Evolutionary conservation across 2,888 invertebrate species (phyloP).

Genomic region (Taphrorychus bicolor): DNA sequence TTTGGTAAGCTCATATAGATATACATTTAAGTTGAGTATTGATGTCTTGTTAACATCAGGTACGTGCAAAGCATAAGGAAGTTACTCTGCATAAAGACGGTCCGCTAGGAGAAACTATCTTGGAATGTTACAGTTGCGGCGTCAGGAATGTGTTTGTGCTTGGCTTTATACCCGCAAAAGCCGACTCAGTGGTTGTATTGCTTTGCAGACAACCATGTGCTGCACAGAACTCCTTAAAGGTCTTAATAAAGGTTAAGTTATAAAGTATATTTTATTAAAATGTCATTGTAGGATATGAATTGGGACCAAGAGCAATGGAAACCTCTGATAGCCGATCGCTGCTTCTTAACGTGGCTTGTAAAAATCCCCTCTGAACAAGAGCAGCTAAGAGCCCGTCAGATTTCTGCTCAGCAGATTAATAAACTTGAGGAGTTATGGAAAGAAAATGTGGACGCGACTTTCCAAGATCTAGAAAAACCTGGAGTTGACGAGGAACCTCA

Average conservation of each 20-base stretch:
- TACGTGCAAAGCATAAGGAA: slow-evolving; percentile 97
- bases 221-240: slow-evolving; percentile 91
- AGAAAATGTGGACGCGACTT: slow-evolving; percentile 96
- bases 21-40: background rate
- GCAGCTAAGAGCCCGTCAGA: slow-evolving; percentile 93
- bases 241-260: slow-evolving; percentile 34
- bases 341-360: slow-evolving; percentile 96
- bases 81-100: slow-evolving; percentile 97
- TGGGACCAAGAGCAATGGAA: slow-evolving; percentile 99
- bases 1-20: slow-evolving; percentile 67
- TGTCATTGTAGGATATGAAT: slow-evolving; percentile 80
- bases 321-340: slow-evolving; percentile 94
- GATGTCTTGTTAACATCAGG: slow-evolving; percentile 49
- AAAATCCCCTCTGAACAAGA: slow-evolving; percentile 98
- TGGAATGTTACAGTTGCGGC: slow-evolving; percentile 99
- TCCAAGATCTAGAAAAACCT: slow-evolving; percentile 97
- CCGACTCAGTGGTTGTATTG: slow-evolving; percentile 96
- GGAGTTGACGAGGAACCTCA: slow-evolving; percentile 98
- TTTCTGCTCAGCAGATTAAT: slow-evolving; percentile 96
- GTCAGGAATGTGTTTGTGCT: slow-evolving; percentile 97
- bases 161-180: slow-evolving; percentile 99
- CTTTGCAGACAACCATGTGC: slow-evolving; percentile 98
- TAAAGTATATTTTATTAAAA: background rate
- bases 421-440: slow-evolving; percentile 99
- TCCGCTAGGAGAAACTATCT: slow-evolving; percentile 94